These are phyloP conservation scores for Nudaria mundana DNA, from an alignment of 2,888 invertebrate genomes.

Conservation along the genomic window DNA sequence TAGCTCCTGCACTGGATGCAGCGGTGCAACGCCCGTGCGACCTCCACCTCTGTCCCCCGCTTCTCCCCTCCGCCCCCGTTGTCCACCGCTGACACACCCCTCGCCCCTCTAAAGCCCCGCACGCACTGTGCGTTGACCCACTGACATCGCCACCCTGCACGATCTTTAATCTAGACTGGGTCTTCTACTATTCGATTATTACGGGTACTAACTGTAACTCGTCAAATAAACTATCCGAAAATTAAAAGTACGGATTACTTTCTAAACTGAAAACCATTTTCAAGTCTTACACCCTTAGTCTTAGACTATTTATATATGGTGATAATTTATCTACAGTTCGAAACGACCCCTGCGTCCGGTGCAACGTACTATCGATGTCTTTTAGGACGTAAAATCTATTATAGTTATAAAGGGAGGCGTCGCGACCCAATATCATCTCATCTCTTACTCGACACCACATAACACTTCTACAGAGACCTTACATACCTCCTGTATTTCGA, in stretches of 20 bases:
- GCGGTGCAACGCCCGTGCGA: conserved; percentile 70
- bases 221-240: too few relatives aligned
- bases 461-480: conserved; percentile 30
- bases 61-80: conserved; percentile 22
- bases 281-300: too few relatives aligned
- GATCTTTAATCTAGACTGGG: conserved; percentile 73
- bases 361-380: conserved; percentile 32
- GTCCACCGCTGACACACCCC: conserved; percentile 27
- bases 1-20: conserved; percentile 67
- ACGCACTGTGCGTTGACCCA: conserved; percentile 80
- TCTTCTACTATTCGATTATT: conserved; percentile 38
- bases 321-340: conserved; percentile 13
- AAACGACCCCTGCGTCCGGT: conserved; percentile 33
- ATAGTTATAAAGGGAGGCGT: conserved; percentile 16
- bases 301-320: too few relatives aligned
- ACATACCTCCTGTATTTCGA: conserved; percentile 76
- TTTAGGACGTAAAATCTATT: conserved; percentile 39
- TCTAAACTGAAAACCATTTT: too few relatives aligned
- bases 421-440: conserved; percentile 21
- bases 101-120: conserved; percentile 35
- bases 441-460: conserved; percentile 16
- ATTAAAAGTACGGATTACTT: too few relatives aligned
- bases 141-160: conserved; percentile 74
- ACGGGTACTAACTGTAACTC: too few relatives aligned
- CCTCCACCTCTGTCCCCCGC: conserved; percentile 28